Base-by-base conservation (phyloP, 2,888 invertebrate genomes). In the Cynaeus angustus region DNA sequence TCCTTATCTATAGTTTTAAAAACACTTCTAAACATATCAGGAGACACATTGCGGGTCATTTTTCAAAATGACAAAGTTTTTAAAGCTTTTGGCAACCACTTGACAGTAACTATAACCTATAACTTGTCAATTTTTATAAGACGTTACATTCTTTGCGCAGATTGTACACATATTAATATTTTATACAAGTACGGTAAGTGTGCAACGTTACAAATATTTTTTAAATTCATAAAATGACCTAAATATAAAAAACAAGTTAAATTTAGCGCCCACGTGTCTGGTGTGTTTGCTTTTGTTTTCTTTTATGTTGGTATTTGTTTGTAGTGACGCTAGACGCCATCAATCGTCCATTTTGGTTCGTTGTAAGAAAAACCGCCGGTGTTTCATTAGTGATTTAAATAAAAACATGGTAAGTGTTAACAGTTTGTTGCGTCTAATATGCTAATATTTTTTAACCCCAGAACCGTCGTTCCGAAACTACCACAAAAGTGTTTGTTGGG, bases 401-500 rank as follows among this genome's bases (percentile, higher is more conserved):
- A 2, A n/a, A 21, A 55, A 66, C 14, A 66, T 66, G 65, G 65
- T 66, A 66, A 56, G 37, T 48, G 8, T 45, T 28, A n/a, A 6
- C 46, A 46, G 8, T 16, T 4, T 16, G 21, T 21, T 21, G 21
- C 6, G 33, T 7, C 33, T 33, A 43, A 21, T 12, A 43, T 9
- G 10, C 7, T 30, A 12, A 28, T 9, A 43, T n/a, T 8, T n/a
- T 33, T 41, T 4, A 14, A 59, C 14, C 26, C 1, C 58, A 84
- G 83, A 82, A 81, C 74, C 83, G 84, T 41, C 77, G 85, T 37
- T 83, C 83, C 7, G 80, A 77, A 53, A 83, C 82, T 30, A 82
- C 84, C 46, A 85, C 85, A 38, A 96, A 96, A 87, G 94, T 98
- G 77, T 98, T 98, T 88, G 95, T 98, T 81, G 97, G 97, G 74